phyloP scores from a whole-genome alignment of 2,797 vertebrate genomes.

The Eutrigla gurnardus region DNA sequence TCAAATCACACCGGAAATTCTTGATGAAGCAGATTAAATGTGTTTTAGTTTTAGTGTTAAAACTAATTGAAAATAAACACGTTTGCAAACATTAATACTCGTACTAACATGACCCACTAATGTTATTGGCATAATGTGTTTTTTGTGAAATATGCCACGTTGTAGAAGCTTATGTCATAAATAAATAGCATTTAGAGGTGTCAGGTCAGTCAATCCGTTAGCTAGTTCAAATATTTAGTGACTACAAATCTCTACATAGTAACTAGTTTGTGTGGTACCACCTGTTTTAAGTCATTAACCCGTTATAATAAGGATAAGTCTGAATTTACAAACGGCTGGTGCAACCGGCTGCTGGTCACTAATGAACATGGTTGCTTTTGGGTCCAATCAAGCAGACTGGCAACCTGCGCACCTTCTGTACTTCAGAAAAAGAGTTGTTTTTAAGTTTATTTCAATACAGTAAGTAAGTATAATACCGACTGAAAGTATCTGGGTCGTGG shows the following conservation, averaged over 20 bases:
- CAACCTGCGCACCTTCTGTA: too few relatives aligned
- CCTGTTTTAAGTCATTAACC: background rate
- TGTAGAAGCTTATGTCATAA: background rate
- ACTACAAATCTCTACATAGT: background rate
- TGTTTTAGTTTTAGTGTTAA: background rate
- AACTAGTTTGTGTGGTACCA: background rate
- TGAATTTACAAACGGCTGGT: conserved; percentile 3
- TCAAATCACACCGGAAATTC: background rate
- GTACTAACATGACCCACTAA: background rate
- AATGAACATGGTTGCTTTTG: too few relatives aligned
- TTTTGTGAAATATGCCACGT: background rate
- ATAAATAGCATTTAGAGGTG: too few relatives aligned
- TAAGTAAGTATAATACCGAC: background rate
- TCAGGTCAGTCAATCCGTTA: too few relatives aligned
- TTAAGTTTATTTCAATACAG: background rate
- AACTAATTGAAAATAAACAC: too few relatives aligned
- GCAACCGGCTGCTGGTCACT: background rate
- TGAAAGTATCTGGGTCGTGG: background rate
- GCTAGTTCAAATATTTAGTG: conserved; percentile 3
- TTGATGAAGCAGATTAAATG: background rate
- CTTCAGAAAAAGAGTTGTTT: too few relatives aligned
- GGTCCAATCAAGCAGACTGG: too few relatives aligned
- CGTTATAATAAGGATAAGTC: background rate
- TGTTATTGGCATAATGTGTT: background rate
- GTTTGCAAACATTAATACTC: background rate